Base-by-base conservation (phyloP, 2,888 invertebrate genomes). In the Zhuqinia jingwanae region DNA sequence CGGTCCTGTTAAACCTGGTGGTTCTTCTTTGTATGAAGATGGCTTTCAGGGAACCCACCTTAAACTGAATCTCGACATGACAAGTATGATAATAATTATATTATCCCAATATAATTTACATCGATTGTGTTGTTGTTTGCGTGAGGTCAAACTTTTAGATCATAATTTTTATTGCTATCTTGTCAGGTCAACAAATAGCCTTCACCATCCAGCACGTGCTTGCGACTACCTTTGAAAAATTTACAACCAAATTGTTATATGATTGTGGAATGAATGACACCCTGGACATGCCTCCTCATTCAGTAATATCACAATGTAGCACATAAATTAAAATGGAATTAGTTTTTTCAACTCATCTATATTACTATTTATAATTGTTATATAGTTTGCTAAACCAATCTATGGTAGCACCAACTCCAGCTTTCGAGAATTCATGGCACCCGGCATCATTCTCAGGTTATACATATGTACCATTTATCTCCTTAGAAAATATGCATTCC, bases 391-490 rank as follows among this genome's bases (percentile, higher is more conserved):
- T 92, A 95, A 96, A 88, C 97, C 97, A 58, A 96, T 97, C 92
- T 97, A 97, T 92, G 97, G 97, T 78, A 95, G 95, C 85, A 96
- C 95, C 92, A 95, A 97, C 92, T 97, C 98, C 1, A 97, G 96
- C 15, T 98, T 98, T 92, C 98, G 98, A 0, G 97, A 98, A 93
- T 98, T 98, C 93, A 98, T 98, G 87, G 98, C 98, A 15, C 98
- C 98, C 60, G 98, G 98, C 90, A 97, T 98, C 88, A 97, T 98
- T 91, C 93, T 98, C 90, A 97, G 97, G 97, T 97, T 93, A 95
- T 36, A 36, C 36, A 36, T 8, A 36, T 36, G 8, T 8, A n/a
- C n/a, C n/a, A n/a, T n/a, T n/a, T n/a, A n/a, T n/a, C n/a, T n/a
- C n/a, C n/a, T n/a, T n/a, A n/a, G 50, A 50, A 2, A 13, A 50